These are phyloP conservation scores for Trididemnum nubilum DNA, from an alignment of 23 tunicate genomes.

Conservation along the genomic window DNA sequence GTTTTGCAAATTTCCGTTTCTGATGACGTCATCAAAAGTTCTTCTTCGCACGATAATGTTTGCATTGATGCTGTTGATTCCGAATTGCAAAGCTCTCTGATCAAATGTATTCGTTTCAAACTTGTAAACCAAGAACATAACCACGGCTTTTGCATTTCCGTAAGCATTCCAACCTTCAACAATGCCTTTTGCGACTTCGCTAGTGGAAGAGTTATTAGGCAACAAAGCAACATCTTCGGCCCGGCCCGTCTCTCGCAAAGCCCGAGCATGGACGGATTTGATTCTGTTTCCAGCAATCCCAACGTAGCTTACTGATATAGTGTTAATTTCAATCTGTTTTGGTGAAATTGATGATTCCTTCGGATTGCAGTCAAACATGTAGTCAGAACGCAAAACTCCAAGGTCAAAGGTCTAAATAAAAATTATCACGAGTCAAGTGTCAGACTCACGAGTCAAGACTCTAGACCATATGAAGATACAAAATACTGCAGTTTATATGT, in stretches of 20 bases:
- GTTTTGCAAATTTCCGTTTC: neutral
- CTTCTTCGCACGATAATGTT: slow-evolving; percentile 44
- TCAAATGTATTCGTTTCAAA: slow-evolving; percentile 66
- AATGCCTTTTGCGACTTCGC: slow-evolving; percentile 47
- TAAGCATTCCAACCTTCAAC: slow-evolving; percentile 68
- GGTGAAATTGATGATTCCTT: neutral
- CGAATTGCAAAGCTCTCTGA: slow-evolving; percentile 75
- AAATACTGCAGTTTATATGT: no score
- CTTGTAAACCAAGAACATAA: slow-evolving; percentile 56
- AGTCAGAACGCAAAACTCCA: slow-evolving; percentile 75
- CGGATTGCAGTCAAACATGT: slow-evolving; percentile 59
- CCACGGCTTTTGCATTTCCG: slow-evolving; percentile 48
- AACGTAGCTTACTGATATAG: slow-evolving; percentile 58
- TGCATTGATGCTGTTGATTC: slow-evolving; percentile 40
- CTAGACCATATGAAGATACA: no score
- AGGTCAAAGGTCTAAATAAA: slow-evolving; percentile 30
- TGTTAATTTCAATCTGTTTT: slow-evolving; percentile 86
- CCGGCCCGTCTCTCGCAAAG: slow-evolving; percentile 5
- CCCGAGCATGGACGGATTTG: slow-evolving; percentile 25
- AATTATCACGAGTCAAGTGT: no score
- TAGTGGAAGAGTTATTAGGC: slow-evolving; percentile 40
- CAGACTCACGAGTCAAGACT: no score
- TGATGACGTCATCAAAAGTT: slow-evolving; percentile 25
- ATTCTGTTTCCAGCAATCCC: slow-evolving; percentile 61
- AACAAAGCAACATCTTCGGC: neutral